Percentiles rank a stretch among this genome's conserved stretches.
Evolutionary conservation across 2,113 vertebrate genomes (phyloP).

Genomic region (Pomatostomus ruficeps): DNA sequence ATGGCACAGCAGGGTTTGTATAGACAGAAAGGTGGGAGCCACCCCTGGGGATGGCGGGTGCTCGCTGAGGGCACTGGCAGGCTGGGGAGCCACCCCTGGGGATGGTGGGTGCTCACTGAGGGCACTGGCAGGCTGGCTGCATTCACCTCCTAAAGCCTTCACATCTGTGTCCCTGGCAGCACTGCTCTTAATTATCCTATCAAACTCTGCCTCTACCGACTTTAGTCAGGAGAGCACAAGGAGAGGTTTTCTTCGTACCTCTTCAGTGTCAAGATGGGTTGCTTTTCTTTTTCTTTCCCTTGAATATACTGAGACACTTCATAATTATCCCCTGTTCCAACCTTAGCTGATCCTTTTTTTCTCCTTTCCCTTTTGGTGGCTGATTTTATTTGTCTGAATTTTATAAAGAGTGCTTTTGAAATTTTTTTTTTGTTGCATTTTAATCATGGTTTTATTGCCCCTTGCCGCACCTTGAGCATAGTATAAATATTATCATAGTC

Average conservation of each 20-base stretch:
- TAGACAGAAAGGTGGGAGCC: not conserved
- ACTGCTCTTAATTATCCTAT: conserved; percentile 1
- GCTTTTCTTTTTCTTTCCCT: not conserved
- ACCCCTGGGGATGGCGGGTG: not conserved
- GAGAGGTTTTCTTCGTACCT: not conserved
- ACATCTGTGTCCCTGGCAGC: not conserved
- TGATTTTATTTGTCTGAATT: conserved; percentile 33
- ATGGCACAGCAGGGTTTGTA: not conserved
- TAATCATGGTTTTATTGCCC: conserved; percentile 41
- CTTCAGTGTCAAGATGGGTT: not conserved
- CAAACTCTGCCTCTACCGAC: not conserved
- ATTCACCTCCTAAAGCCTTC: not conserved
- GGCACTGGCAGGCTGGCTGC: not conserved
- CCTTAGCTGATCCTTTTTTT: not conserved
- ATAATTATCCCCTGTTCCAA: not conserved
- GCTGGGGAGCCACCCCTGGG: not conserved
- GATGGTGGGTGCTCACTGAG: not conserved
- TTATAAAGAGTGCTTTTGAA: conserved; percentile 4
- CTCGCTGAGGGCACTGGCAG: not conserved
- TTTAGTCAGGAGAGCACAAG: not conserved
- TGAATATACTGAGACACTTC: not conserved
- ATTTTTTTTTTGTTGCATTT: conserved; percentile 39
- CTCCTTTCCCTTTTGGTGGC: not conserved
- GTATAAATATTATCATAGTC: conserved; percentile 28
- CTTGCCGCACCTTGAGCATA: conserved; percentile 10